phyloP scores from a whole-genome alignment of 2,888 invertebrate species.

The Ormyrus rosae region DNA sequence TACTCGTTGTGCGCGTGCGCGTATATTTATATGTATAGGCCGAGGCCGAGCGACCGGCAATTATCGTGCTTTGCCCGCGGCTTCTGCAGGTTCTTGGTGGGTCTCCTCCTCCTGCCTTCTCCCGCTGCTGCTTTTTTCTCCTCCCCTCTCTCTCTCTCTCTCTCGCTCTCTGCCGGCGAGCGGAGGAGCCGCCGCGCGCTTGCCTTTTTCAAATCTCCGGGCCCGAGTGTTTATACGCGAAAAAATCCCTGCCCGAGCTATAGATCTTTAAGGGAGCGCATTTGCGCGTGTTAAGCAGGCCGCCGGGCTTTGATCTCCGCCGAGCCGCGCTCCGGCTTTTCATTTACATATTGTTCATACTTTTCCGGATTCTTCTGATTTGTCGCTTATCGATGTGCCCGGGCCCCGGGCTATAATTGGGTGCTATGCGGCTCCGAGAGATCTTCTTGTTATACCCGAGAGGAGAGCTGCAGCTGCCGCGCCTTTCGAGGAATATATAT shows the following conservation, averaged over 20 bases:
- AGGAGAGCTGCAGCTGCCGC: no score
- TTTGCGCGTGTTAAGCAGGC: neutral
- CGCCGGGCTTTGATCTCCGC: constrained; percentile 9
- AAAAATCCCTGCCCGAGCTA: no score
- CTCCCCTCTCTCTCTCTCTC: constrained; percentile 33
- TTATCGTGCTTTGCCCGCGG: constrained; percentile 69
- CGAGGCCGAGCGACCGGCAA: constrained; percentile 63
- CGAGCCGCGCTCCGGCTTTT: constrained; percentile 16
- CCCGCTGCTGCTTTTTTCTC: neutral
- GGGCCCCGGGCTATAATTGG: constrained; percentile 29
- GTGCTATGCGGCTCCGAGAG: neutral
- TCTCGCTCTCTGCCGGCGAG: neutral
- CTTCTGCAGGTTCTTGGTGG: constrained; percentile 62
- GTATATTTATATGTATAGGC: constrained; percentile 26
- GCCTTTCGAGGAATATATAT: no score
- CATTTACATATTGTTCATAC: constrained; percentile 50
- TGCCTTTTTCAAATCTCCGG: neutral
- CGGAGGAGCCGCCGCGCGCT: neutral
- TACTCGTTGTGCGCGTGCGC: constrained; percentile 31
- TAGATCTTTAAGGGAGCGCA: neutral
- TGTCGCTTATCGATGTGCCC: constrained; percentile 48
- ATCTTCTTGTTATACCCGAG: neutral
- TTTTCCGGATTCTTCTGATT: constrained; percentile 52
- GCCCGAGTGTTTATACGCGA: no score
- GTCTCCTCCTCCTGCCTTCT: constrained; percentile 49